These are phyloP conservation scores for Clostera curtula DNA, from an alignment of 2,888 invertebrate species.

Conservation along the genomic window DNA sequence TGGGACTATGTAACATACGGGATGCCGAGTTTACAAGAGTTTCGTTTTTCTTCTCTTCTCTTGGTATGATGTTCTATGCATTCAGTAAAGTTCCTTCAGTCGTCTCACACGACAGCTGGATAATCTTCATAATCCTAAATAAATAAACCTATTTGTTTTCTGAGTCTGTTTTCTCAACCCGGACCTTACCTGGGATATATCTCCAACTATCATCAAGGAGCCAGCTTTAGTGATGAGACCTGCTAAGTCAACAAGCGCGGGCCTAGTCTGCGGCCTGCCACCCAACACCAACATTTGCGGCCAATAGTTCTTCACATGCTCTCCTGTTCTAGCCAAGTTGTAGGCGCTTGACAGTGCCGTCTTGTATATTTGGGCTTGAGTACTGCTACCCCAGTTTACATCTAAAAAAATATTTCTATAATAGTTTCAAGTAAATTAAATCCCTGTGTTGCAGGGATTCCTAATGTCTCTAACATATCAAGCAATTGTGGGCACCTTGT, in stretches of 20 bases:
- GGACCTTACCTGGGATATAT: constrained; percentile 81
- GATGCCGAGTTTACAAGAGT: no score
- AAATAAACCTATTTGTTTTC: no score
- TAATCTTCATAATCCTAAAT: no score
- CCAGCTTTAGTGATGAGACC: constrained; percentile 93
- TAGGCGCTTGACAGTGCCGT: constrained; percentile 91
- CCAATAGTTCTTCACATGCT: constrained; percentile 98
- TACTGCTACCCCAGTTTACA: constrained; percentile 98
- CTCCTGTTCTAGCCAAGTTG: constrained; percentile 86
- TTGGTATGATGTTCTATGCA: background rate
- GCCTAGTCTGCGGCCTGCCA: constrained; percentile 88
- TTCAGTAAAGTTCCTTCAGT: no score
- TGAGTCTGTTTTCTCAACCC: no score
- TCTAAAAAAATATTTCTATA: constrained; percentile 61
- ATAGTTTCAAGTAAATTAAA: constrained; percentile 3
- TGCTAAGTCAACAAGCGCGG: constrained; percentile 93
- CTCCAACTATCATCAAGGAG: constrained; percentile 92
- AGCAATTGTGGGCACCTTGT: no score
- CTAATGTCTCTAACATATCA: no score
- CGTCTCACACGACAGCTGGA: no score
- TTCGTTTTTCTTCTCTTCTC: background rate
- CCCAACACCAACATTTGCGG: constrained; percentile 91
- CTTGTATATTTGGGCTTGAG: constrained; percentile 97
- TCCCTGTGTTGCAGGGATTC: no score
- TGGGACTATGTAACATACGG: no score